Evolutionary conservation across 1,140 invertebrate genomes (phyloP).

Genomic region (Trichonephila clavipes): DNA sequence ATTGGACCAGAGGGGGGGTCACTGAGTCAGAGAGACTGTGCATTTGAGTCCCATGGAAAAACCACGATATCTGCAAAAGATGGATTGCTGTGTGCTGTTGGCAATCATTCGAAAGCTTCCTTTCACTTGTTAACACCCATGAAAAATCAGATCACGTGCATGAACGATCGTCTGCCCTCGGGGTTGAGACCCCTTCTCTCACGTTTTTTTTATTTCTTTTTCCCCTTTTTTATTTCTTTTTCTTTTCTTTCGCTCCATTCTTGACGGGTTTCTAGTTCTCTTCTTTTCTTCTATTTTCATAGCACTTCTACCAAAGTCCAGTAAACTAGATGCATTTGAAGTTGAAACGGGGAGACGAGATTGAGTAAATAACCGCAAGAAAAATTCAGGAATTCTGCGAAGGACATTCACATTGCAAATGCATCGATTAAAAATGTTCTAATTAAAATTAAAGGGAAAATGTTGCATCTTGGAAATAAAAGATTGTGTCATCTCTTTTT

Average conservation of each 20-base stretch:
- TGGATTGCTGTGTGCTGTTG: conserved; percentile 69
- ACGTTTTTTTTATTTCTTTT: conserved; percentile 9
- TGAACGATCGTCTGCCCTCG: conserved; percentile 45
- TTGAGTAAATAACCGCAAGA: not conserved
- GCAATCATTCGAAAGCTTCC: conserved; percentile 67
- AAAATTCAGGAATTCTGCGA: not conserved
- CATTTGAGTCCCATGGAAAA: conserved; percentile 1
- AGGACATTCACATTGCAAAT: not conserved
- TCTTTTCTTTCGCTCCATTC: not conserved
- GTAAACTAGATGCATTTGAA: too few relatives aligned
- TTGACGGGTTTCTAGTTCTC: not conserved
- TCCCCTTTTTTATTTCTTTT: not conserved
- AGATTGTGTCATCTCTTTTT: too few relatives aligned
- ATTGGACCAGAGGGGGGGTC: not conserved
- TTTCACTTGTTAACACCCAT: conserved; percentile 72
- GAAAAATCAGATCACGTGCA: conserved; percentile 75
- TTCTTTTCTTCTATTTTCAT: not conserved
- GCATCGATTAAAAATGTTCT: too few relatives aligned
- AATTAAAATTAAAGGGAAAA: too few relatives aligned
- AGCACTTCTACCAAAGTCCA: not conserved
- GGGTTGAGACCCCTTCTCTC: not conserved
- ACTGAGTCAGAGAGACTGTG: not conserved
- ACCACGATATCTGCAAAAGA: conserved; percentile 65
- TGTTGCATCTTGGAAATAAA: too few relatives aligned
- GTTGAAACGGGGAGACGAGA: not conserved